phyloP scores from a whole-genome alignment of 2,113 vertebrate genomes.

The Atractosteus spatula region DNA sequence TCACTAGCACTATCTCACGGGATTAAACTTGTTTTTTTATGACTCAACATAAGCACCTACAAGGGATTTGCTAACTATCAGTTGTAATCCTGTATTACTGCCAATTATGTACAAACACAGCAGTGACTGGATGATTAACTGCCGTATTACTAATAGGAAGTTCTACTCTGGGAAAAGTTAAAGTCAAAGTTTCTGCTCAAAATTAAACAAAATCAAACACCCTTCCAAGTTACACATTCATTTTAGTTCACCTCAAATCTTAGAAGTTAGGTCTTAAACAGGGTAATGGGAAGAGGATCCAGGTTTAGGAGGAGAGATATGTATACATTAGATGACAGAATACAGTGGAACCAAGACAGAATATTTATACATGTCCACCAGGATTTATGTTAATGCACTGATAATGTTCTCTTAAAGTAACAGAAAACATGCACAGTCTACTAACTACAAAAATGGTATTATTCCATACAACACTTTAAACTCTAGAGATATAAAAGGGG shows the following conservation, averaged over 20 bases:
- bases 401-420: background rate
- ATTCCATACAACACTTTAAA: no score
- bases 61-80: constrained; percentile 39
- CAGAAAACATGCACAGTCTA: background rate
- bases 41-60: constrained; percentile 38
- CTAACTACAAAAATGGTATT: no score
- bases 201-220: background rate
- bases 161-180: constrained; percentile 5
- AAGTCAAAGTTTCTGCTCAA: constrained; percentile 12
- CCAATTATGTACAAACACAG: constrained; percentile 44
- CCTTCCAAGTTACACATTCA: background rate
- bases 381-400: background rate
- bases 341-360: background rate
- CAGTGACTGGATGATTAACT: constrained; percentile 25
- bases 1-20: constrained; percentile 31
- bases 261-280: no score
- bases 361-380: constrained; percentile 3
- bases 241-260: background rate
- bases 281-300: no score
- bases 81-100: constrained; percentile 42
- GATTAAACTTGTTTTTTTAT: constrained; percentile 45
- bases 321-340: background rate
- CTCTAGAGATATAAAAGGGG: no score
- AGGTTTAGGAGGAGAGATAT: background rate
- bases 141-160: constrained; percentile 28